These are phyloP conservation scores for Rhipidura dahli DNA, from an alignment of 2,113 vertebrate species.

Conservation along the genomic window DNA sequence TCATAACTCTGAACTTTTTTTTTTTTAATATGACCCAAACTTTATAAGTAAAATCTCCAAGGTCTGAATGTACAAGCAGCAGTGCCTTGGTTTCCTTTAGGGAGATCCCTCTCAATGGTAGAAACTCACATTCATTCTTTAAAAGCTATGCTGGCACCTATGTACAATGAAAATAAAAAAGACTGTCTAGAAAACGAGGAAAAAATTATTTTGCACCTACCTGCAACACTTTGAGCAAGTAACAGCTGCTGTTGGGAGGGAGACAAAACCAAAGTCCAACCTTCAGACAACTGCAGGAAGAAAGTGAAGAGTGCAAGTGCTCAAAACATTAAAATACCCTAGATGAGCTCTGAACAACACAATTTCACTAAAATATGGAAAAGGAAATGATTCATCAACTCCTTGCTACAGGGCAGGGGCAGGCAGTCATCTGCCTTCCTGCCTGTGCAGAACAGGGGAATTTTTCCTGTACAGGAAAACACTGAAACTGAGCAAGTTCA, in stretches of 20 bases:
- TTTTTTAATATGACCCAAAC: neutral
- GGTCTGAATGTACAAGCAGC: neutral
- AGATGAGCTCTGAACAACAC: neutral
- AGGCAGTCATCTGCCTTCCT: neutral
- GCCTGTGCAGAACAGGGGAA: neutral
- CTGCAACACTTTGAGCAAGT: neutral
- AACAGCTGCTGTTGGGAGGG: neutral
- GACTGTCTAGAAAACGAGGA: neutral
- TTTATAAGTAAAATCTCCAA: neutral
- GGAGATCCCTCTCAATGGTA: neutral
- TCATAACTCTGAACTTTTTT: neutral
- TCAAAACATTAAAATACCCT: neutral
- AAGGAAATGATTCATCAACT: slow-evolving; percentile 27
- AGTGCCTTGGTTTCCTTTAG: neutral
- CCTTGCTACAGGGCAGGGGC: neutral
- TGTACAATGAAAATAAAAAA: neutral
- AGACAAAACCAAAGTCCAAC: neutral
- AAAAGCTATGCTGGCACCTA: neutral
- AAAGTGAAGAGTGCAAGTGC: neutral
- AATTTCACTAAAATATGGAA: neutral
- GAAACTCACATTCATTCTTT: neutral
- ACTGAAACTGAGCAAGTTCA: fast-evolving
- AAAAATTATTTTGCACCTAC: neutral
- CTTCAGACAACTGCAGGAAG: slow-evolving; percentile 36
- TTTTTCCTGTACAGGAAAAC: neutral